phyloP scores from a whole-genome alignment of 2,113 vertebrate species.

The Chamaea fasciata region DNA sequence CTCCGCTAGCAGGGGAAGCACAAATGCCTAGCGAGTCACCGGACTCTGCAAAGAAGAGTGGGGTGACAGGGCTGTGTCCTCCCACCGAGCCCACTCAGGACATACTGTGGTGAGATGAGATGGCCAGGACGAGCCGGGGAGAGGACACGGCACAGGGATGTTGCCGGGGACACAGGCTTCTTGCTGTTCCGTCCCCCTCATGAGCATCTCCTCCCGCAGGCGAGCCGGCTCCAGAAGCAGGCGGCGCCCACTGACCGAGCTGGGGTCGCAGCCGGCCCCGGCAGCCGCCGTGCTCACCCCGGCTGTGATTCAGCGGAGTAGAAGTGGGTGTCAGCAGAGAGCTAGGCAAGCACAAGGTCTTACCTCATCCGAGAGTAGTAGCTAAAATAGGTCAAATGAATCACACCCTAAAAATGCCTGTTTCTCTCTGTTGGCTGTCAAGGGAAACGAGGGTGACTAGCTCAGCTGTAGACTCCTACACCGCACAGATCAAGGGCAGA shows the following conservation, averaged over 20 bases:
- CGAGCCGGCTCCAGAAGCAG: background rate
- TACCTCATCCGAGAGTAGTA: constrained; percentile 50
- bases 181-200: background rate
- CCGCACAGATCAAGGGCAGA: constrained; percentile 29
- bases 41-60: background rate
- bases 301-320: background rate
- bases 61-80: background rate
- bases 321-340: constrained; percentile 57
- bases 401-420: constrained; percentile 59
- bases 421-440: constrained; percentile 47
- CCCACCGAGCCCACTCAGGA: background rate
- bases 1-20: background rate
- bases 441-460: constrained; percentile 26
- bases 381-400: constrained; percentile 66
- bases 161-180: background rate
- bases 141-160: background rate
- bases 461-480: constrained; percentile 47
- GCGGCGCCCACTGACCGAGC: background rate
- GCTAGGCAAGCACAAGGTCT: constrained; percentile 6
- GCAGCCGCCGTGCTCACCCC: background rate
- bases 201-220: background rate
- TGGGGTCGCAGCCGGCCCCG: background rate
- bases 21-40: background rate
- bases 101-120: background rate
- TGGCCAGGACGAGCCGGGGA: background rate